phyloP scores from a whole-genome alignment of 2,113 vertebrate genomes.

The Zosterops japonicus region DNA sequence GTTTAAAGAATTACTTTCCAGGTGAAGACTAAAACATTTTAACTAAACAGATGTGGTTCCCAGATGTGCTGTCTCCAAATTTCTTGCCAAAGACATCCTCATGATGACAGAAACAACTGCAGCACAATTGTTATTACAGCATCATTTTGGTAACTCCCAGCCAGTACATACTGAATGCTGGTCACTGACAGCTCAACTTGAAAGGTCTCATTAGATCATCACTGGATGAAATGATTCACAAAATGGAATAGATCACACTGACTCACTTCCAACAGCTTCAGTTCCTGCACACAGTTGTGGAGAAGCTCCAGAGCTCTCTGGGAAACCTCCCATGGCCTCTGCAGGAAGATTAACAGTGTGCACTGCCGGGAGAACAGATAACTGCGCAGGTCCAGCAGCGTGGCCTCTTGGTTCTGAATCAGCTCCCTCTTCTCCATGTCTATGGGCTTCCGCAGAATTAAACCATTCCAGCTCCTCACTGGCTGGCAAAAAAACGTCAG shows the following conservation, averaged over 20 bases:
- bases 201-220: background rate
- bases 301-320: slow-evolving; percentile 92
- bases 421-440: slow-evolving; percentile 97
- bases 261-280: slow-evolving; percentile 90
- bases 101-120: background rate
- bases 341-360: slow-evolving; percentile 93
- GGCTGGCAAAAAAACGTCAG: slow-evolving; percentile 95
- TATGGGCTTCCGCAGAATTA: slow-evolving; percentile 91
- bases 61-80: background rate
- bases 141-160: background rate
- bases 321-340: slow-evolving; percentile 96
- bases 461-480: slow-evolving; percentile 91
- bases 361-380: slow-evolving; percentile 98
- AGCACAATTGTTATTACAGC: background rate
- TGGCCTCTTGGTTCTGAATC: slow-evolving; percentile 90
- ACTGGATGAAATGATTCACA: background rate
- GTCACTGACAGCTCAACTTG: background rate
- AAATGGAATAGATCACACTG: background rate
- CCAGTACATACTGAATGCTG: background rate
- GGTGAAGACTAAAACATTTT: background rate
- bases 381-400: slow-evolving; percentile 92
- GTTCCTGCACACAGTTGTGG: slow-evolving; percentile 96
- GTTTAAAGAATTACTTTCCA: background rate
- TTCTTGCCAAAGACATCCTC: background rate
- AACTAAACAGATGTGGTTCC: background rate